Evolutionary conservation across 2,888 invertebrate genomes (phyloP).

Genomic region (Diogma glabrata): DNA sequence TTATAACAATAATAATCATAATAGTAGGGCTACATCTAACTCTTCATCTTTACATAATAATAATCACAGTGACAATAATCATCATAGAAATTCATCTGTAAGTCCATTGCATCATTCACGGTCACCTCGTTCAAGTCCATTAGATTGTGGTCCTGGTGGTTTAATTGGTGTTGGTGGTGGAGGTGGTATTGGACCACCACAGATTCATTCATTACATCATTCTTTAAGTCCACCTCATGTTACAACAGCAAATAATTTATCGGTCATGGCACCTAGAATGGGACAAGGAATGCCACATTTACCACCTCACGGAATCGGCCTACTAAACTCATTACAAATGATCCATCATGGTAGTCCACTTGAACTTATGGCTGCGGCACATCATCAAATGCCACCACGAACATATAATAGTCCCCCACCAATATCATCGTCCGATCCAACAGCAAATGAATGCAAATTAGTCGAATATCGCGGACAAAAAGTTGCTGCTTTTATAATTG

Average conservation of each 20-base stretch:
- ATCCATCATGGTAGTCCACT: slow-evolving; percentile 72
- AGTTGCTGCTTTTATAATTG: slow-evolving; percentile 95
- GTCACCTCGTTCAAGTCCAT: slow-evolving; percentile 1
- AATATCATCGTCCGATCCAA: slow-evolving; percentile 83
- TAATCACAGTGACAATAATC: slow-evolving; percentile 15
- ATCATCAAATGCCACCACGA: slow-evolving; percentile 71
- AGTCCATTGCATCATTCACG: slow-evolving; percentile 26
- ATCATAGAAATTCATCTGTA: slow-evolving; percentile 19
- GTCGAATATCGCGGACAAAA: slow-evolving; percentile 95
- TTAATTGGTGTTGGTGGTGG: no score
- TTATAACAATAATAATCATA: slow-evolving; percentile 25
- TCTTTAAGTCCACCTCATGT: slow-evolving; percentile 54
- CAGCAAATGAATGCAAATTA: slow-evolving; percentile 92
- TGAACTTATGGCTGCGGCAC: slow-evolving; percentile 73
- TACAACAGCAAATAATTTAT: slow-evolving; percentile 36
- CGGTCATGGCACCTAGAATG: slow-evolving; percentile 45
- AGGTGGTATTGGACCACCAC: slow-evolving; percentile 24
- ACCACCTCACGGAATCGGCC: slow-evolving; percentile 72
- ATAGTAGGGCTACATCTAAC: slow-evolving; percentile 16
- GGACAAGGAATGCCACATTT: slow-evolving; percentile 62
- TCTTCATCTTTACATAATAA: slow-evolving; percentile 7
- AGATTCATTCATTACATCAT: slow-evolving; percentile 43
- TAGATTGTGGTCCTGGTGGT: slow-evolving; percentile 23
- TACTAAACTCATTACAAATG: slow-evolving; percentile 66
- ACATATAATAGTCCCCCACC: slow-evolving; percentile 87